A percentile compares a stretch with the other conserved stretches of the same genome.
These are phyloP conservation scores for Coecobrya sp. DNA, from an alignment of 2,888 invertebrate genomes.

Conservation along the genomic window DNA sequence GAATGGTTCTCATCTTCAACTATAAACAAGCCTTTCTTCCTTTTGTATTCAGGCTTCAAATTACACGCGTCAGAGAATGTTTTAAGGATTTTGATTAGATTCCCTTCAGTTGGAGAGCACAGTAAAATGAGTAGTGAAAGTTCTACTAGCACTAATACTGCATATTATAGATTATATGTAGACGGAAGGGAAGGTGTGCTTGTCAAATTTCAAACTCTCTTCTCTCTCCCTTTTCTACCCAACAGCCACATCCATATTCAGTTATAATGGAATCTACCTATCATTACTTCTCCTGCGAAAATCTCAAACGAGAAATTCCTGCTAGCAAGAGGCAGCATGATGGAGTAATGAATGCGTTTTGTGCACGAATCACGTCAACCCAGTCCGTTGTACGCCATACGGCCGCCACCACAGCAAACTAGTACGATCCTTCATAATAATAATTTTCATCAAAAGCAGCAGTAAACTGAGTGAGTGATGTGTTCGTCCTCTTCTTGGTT, in stretches of 20 bases:
- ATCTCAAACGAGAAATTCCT: conserved; percentile 58
- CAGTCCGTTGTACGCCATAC: conserved; percentile 17
- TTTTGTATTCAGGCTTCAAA: conserved; percentile 40
- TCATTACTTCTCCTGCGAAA: conserved; percentile 13
- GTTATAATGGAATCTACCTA: conserved; percentile 18
- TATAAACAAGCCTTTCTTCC: conserved; percentile 33
- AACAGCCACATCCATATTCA: conserved; percentile 49
- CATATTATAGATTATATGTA: not conserved
- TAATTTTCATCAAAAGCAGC: conserved; percentile 55
- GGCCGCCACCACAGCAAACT: conserved; percentile 30
- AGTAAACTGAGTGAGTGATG: conserved; percentile 59
- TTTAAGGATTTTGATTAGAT: conserved; percentile 72
- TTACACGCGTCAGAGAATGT: conserved; percentile 63
- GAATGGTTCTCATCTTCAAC: conserved; percentile 25
- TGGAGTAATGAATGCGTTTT: conserved; percentile 71
- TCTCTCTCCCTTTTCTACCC: not conserved
- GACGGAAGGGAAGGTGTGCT: conserved; percentile 53
- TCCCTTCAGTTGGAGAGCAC: conserved; percentile 30
- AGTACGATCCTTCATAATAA: conserved; percentile 54
- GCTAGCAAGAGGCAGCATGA: conserved; percentile 17
- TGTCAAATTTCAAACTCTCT: conserved; percentile 25
- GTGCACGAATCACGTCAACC: conserved; percentile 68
- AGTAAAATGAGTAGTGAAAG: conserved; percentile 33
- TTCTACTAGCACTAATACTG: not conserved
- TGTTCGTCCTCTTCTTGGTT: conserved; percentile 56